Percentiles rank a stretch among this genome's conserved stretches.
phyloP scores from a whole-genome alignment of 2,113 vertebrate genomes.

The Psilopogon haemacephalus region DNA sequence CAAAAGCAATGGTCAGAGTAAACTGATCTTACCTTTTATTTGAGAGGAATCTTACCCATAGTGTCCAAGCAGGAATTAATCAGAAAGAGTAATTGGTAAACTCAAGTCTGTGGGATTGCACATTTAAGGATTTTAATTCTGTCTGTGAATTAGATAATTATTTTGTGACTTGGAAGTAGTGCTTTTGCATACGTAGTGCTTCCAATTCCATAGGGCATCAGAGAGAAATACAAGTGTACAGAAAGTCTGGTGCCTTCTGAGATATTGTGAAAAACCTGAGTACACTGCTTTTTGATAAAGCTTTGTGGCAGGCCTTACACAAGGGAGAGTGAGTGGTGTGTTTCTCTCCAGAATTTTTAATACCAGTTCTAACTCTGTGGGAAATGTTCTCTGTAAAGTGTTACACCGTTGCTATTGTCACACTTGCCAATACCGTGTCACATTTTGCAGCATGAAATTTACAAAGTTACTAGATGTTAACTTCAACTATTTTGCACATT shows the following conservation, averaged over 20 bases:
- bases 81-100: not conserved
- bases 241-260: not conserved
- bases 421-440: constrained; percentile 5
- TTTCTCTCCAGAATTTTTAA: constrained; percentile 28
- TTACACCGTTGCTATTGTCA: not conserved
- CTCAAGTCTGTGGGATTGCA: not conserved
- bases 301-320: not conserved
- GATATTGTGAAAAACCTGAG: not conserved
- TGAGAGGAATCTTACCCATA: not conserved
- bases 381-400: constrained; percentile 6
- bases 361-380: not conserved
- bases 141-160: not conserved
- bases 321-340: not conserved
- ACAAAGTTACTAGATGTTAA: not conserved
- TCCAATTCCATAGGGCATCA: no score
- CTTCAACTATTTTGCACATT: not conserved
- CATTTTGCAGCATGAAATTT: constrained; percentile 1
- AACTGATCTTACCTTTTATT: not conserved
- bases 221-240: not conserved
- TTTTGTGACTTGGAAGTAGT: not conserved
- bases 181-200: not conserved
- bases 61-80: not conserved
- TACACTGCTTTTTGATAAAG: not conserved
- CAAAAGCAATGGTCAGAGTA: not conserved
- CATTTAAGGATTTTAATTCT: not conserved